Evolutionary conservation across 2,888 invertebrate genomes (phyloP), one percentile per base, ranked within the genome.

Genomic region (Lysandra coridon): DNA sequence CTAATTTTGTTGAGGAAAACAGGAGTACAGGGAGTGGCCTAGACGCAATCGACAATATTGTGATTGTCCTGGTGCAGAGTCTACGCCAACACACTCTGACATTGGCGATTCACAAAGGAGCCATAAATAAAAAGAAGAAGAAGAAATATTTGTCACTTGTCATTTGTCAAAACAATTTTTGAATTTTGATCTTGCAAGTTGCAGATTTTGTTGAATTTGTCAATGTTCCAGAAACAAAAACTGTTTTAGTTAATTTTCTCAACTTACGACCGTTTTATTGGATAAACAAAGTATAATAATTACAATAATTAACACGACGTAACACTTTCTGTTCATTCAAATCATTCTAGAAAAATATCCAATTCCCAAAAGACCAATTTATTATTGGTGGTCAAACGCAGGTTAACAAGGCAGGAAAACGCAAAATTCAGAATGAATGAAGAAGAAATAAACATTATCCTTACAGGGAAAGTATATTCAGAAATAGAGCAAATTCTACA

Each of bases 391-490:
- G 78, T 12, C 62, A 78, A 78, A 78, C 49, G 69, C 78, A 44
- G n/a, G n/a, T 62, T 23, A 40, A 23, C 23, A 23, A 23, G 23
- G 23, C 23, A 23, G 23, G 23, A 23, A 23, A 23, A 23, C 23
- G 23, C 23, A 62, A 74, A 53, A 37, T 14, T 62, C 78, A 85
- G 80, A 80, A 93, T 94, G 93, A 89, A 93, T 79, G 92, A 92
- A 79, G 86, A 84, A 76, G 91, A 91, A 84, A 89, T 94, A 84
- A 90, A 94, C 78, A 89, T 88, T 83, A 82, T 88, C 78, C 84
- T 93, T 78, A 87, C 84, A 82, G 84, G 83, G 75, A 86, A 87
- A 75, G 84, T 87, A 73, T 85, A 87, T 78, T 77, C 87, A 33
- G 85, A 89, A 83, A 83, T 91, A n/a, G 80, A 82, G 37, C 79